A percentile compares a stretch with the other conserved stretches of the same genome.
phyloP scores from a whole-genome alignment of 2,888 invertebrate species.

The Nemotelus pantherinus region DNA sequence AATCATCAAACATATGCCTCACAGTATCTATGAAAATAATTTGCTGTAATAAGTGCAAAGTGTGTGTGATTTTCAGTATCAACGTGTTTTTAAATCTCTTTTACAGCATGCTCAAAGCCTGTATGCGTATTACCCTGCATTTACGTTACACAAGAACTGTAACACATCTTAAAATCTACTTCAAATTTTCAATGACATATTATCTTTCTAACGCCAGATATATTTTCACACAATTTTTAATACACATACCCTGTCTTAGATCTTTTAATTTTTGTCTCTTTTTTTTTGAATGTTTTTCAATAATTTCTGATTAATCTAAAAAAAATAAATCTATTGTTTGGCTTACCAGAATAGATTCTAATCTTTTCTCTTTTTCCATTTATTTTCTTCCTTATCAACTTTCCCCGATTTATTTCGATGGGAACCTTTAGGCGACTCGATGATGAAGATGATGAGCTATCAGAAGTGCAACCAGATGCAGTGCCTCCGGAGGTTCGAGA shows the following conservation, averaged over 20 bases:
- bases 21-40: neutral
- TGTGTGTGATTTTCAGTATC: neutral
- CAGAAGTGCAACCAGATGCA: constrained; percentile 95
- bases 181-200: too few relatives aligned
- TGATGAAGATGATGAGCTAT: constrained; percentile 94
- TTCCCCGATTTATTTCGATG: neutral
- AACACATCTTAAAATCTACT: neutral
- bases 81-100: neutral
- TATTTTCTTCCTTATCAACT: constrained; percentile 17
- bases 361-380: constrained; percentile 32
- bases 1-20: neutral
- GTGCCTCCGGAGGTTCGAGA: constrained; percentile 96
- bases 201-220: too few relatives aligned
- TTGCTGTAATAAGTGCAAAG: neutral
- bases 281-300: neutral
- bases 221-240: neutral
- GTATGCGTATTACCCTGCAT: neutral
- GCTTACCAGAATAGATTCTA: constrained; percentile 16
- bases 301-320: constrained; percentile 16
- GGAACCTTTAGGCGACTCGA: constrained; percentile 73
- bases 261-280: neutral
- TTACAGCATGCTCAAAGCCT: neutral
- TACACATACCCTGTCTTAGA: neutral
- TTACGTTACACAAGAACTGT: neutral
- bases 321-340: neutral